phyloP scores from a whole-genome alignment of 2,113 vertebrate species.

The Mustelus asterias region DNA sequence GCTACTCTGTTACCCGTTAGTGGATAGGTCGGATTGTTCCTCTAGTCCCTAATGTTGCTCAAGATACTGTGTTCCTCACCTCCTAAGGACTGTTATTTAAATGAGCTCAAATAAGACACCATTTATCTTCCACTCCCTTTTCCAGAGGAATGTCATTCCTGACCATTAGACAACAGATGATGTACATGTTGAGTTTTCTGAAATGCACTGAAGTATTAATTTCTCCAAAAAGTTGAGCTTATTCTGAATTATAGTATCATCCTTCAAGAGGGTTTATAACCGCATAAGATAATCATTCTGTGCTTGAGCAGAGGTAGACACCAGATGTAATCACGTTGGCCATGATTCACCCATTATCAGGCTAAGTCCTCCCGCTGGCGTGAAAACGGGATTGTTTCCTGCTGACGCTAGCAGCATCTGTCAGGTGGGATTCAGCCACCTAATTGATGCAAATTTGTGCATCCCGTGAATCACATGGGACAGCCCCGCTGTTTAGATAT shows the following conservation, averaged over 20 bases:
- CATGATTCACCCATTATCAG: too few species aligned
- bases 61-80: neutral
- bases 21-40: neutral
- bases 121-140: neutral
- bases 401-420: too few species aligned
- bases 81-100: neutral
- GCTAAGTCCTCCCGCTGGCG: too few species aligned
- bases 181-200: neutral
- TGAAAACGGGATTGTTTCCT: too few species aligned
- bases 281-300: neutral
- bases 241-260: neutral
- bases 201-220: neutral
- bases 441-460: too few species aligned
- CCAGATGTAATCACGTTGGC: neutral
- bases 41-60: neutral
- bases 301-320: neutral
- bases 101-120: neutral
- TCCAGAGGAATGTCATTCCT: neutral
- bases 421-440: too few species aligned
- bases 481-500: too few species aligned
- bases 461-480: too few species aligned
- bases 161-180: neutral
- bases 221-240: neutral
- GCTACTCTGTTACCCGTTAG: neutral
- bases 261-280: neutral